Evolutionary conservation across 2,113 vertebrate species (phyloP).

Genomic region (Tyto alba): DNA sequence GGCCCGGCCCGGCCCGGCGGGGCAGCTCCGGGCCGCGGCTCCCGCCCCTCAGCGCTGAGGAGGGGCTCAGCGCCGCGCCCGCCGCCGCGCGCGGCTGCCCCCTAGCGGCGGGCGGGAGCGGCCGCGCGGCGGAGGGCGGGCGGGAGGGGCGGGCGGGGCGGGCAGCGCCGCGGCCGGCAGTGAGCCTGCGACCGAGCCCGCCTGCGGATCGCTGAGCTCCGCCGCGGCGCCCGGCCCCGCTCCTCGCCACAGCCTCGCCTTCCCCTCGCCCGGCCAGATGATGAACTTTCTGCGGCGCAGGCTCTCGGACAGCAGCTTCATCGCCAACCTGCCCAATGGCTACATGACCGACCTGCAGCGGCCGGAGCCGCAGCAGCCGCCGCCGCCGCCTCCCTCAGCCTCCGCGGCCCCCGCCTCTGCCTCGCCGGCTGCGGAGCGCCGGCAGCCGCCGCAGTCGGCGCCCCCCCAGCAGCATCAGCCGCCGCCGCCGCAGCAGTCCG

Average conservation of each 20-base stretch:
- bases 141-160: slow-evolving; percentile 27
- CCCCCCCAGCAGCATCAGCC: slow-evolving; percentile 60
- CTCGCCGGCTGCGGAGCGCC: slow-evolving; percentile 61
- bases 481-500: slow-evolving; percentile 53
- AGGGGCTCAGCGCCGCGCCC: no score
- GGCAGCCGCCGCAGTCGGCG: slow-evolving; percentile 55
- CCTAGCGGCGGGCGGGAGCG: neutral
- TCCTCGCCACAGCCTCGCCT: neutral
- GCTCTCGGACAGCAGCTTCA: slow-evolving; percentile 97
- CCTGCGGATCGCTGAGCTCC: slow-evolving; percentile 34
- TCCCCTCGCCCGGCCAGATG: slow-evolving; percentile 60
- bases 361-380: slow-evolving; percentile 72
- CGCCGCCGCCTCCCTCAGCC: slow-evolving; percentile 43
- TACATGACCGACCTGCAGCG: slow-evolving; percentile 96
- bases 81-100: neutral
- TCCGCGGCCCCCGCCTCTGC: slow-evolving; percentile 41
- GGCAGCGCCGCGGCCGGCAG: neutral
- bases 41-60: no score
- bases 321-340: slow-evolving; percentile 95
- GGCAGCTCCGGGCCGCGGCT: no score
- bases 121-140: neutral
- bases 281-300: slow-evolving; percentile 97
- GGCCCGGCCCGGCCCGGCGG: neutral
- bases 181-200: neutral
- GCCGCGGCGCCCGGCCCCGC: neutral